Base-by-base conservation (phyloP, 2,888 invertebrate genomes). In the Eilema sororculum region DNA sequence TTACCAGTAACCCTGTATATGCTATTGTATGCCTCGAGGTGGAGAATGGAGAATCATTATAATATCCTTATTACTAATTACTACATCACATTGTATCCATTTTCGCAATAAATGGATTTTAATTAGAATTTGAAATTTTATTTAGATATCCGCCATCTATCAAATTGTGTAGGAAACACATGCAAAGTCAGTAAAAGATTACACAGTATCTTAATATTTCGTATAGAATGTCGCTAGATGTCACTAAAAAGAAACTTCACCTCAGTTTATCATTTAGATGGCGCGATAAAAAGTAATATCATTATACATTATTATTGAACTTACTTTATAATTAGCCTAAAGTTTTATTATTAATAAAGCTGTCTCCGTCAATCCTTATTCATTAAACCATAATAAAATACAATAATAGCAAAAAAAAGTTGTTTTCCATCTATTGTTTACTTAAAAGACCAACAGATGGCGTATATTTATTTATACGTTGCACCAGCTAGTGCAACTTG, bases 401-500 rank as follows among this genome's bases (percentile, higher is more conserved):
- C 46, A 20, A 20, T 0, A 46, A 46, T 20, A 20, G 20, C 6
- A 46, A 46, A 46, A 20, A 46, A 52, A 52, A 9, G n/a, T 52
- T n/a, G 0, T 13, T n/a, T 52, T 25, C 3, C 3, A 28, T 25
- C 24, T 6, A 28, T 16, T 20, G 25, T 58, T 25, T 25, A 28
- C 25, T 30, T n/a, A 22, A 0, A 0, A 33, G 0, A 41, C 41
- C 41, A 37, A 59, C 1, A 79, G 79, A 4, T 73, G 68, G 71
- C 73, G 64, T 52, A 52, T 8, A 52, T 52, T 46, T 20, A 20
- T 20, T 3, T 3, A 71, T 69, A 74, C 9, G 16, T 8, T 20
- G 8, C 33, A 25, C 28, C 12, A n/a, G 16, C 9, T 16, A 37
- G 8, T 76, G 74, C 83, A 84, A 77, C 10, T 77, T 74, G 60